Evolutionary conservation across 2,888 invertebrate species (phyloP).

Genomic region (Melanophora roralis): DNA sequence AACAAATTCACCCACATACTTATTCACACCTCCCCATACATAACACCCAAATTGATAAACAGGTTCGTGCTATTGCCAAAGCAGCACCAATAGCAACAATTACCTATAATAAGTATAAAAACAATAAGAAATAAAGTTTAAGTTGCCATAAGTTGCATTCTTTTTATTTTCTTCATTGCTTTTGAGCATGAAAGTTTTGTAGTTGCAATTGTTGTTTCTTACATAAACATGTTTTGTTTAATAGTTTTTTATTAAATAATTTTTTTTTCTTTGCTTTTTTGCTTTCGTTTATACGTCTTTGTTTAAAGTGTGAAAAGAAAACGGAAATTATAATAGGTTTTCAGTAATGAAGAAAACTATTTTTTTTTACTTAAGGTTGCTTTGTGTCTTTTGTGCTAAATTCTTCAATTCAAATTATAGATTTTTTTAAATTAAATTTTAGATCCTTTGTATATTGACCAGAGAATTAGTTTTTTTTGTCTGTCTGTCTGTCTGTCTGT

Average conservation of each 20-base stretch:
- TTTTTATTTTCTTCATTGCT: constrained; percentile 14
- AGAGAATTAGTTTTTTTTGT: too few relatives aligned
- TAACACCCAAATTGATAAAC: neutral
- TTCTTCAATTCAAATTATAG: too few relatives aligned
- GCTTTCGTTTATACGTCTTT: neutral
- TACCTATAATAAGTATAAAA: neutral
- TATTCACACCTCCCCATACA: neutral
- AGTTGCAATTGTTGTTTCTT: neutral
- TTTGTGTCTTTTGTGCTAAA: too few relatives aligned
- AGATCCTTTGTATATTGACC: too few relatives aligned
- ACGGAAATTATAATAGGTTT: neutral
- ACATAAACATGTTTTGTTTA: constrained; percentile 2
- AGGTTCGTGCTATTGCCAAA: neutral
- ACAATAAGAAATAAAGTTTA: constrained; percentile 24
- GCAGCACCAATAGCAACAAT: neutral
- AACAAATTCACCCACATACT: neutral
- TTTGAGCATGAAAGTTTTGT: constrained; percentile 3
- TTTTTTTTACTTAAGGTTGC: too few relatives aligned
- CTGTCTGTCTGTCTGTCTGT: too few relatives aligned
- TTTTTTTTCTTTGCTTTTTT: constrained; percentile 4
- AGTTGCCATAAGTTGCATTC: constrained; percentile 10
- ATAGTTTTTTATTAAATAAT: constrained; percentile 14
- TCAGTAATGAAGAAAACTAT: neutral
- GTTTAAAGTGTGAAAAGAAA: constrained; percentile 1
- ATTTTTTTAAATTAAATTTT: too few relatives aligned